phyloP scores from a whole-genome alignment of 2,797 vertebrate genomes.

The Poecilia wingei region DNA sequence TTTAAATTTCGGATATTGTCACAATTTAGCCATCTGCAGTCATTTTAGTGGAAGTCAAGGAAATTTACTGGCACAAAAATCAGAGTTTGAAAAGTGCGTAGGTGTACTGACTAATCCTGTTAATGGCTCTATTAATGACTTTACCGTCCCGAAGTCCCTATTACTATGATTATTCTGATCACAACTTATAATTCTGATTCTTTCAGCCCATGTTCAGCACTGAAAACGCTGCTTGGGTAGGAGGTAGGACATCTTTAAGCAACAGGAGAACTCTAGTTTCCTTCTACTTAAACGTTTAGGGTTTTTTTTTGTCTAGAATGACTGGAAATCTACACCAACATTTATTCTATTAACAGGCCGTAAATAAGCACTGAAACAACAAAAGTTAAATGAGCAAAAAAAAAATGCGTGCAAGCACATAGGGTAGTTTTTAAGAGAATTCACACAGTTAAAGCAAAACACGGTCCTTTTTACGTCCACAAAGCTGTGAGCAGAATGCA shows the following conservation, averaged over 20 bases:
- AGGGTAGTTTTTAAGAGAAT: slow-evolving; percentile 12
- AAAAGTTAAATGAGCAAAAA: slow-evolving; percentile 9
- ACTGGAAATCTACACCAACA: not conserved
- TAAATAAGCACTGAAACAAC: not conserved
- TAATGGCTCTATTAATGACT: not conserved
- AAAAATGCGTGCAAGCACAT: not conserved
- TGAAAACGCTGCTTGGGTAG: not conserved
- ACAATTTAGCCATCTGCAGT: not conserved
- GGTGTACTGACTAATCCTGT: not conserved
- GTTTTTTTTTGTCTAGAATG: not conserved
- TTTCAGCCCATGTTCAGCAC: not conserved
- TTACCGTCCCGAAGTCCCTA: not conserved
- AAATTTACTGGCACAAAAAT: not conserved
- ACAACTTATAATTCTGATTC: not conserved
- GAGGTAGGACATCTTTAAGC: not conserved
- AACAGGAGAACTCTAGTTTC: not conserved
- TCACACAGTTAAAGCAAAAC: slow-evolving; percentile 2
- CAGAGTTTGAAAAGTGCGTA: not conserved
- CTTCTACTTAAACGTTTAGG: not conserved
- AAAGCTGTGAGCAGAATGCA: slow-evolving; percentile 24
- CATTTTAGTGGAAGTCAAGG: not conserved
- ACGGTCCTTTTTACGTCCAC: not conserved
- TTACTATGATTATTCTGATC: not conserved
- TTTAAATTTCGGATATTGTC: not conserved
- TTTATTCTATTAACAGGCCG: not conserved